Percentiles rank a stretch among this genome's conserved stretches.
Conservation (phyloP, 2,888 invertebrate species). For the Anthophora plumipes region DNA sequence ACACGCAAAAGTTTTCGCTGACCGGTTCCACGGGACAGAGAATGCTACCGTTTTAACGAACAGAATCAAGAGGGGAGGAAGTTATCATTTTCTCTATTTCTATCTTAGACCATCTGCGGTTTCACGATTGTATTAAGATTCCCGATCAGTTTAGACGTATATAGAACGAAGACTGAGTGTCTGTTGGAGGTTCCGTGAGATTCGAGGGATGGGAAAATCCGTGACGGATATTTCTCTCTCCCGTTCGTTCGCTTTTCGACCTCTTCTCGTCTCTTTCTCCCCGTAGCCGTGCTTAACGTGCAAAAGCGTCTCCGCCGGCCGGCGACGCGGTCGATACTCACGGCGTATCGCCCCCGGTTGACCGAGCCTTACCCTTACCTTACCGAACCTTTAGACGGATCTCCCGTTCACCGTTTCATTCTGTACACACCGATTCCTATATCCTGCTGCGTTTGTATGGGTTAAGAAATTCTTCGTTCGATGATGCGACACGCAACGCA, state of each 20-base stretch:
- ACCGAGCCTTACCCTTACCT: conserved; percentile 71
- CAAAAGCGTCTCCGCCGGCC: conserved; percentile 67
- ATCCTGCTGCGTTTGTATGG: neutral
- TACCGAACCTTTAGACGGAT: conserved; percentile 60
- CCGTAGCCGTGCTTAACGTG: conserved; percentile 61
- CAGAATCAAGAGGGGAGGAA: neutral
- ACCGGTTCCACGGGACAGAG: conserved; percentile 45
- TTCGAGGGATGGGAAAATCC: conserved; percentile 34
- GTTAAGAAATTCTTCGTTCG: neutral
- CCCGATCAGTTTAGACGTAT: neutral
- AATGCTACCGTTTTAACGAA: conserved; percentile 50
- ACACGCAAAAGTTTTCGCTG: conserved; percentile 54
- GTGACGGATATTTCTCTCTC: conserved; percentile 14
- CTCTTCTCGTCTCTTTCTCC: conserved; percentile 41
- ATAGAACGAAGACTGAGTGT: neutral
- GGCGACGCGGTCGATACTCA: conserved; percentile 75
- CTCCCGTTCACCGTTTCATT: conserved; percentile 29
- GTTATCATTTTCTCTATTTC: conserved; percentile 12
- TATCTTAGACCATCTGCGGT: neutral
- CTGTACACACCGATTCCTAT: neutral
- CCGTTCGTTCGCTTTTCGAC: conserved; percentile 43
- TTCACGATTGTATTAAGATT: conserved; percentile 1
- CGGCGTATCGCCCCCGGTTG: conserved; percentile 70
- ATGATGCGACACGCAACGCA: no score
- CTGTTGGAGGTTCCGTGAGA: neutral